Conservation (phyloP, 2,797 vertebrate genomes). For the Graptemys geographica region DNA sequence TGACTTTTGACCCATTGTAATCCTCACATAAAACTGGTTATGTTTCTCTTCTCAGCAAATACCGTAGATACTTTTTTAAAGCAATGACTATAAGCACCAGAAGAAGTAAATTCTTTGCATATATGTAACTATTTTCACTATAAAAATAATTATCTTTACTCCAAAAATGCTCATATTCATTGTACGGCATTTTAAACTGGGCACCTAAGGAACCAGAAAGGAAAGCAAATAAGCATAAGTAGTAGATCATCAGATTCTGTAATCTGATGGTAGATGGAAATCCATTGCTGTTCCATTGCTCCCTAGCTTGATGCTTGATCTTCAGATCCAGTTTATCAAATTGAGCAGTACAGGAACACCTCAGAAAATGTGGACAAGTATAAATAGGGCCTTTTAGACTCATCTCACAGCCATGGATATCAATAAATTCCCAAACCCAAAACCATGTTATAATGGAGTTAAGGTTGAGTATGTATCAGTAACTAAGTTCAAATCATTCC, state of each 20-base stretch:
- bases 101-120: too few species aligned
- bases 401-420: background rate
- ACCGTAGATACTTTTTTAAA: too few species aligned
- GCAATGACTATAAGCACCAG: too few species aligned
- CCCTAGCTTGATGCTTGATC: background rate
- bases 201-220: background rate
- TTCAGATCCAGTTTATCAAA: background rate
- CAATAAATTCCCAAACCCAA: background rate
- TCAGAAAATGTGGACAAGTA: background rate
- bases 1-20: too few species aligned
- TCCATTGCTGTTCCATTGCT: background rate
- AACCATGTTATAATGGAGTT: background rate
- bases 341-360: background rate
- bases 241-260: background rate
- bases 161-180: too few species aligned
- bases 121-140: too few species aligned
- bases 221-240: background rate
- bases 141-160: too few species aligned
- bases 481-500: background rate
- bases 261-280: background rate
- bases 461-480: background rate
- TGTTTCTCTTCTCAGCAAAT: too few species aligned
- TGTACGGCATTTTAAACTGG: too few species aligned
- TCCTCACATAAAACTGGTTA: too few species aligned
- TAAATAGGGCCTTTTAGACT: background rate